Evolutionary conservation across 2,113 vertebrate species (phyloP).

Genomic region (Puffinus mauretanicus): DNA sequence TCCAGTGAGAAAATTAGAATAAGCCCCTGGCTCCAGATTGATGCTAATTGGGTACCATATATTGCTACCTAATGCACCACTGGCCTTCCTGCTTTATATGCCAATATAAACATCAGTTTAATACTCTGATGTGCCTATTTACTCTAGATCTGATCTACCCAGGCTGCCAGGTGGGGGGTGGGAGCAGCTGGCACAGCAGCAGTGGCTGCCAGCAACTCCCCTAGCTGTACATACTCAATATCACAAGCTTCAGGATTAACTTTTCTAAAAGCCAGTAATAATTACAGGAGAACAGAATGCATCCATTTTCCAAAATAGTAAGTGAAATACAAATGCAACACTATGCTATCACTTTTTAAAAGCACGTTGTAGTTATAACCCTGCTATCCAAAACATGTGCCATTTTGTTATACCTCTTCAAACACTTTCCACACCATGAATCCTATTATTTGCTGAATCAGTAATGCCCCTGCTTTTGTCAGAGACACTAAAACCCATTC

Average conservation of each 20-base stretch:
- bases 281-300: neutral
- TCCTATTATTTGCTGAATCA: neutral
- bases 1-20: neutral
- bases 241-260: neutral
- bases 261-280: neutral
- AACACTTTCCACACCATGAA: neutral
- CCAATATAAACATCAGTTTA: neutral
- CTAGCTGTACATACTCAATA: neutral
- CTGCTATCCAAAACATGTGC: rapidly evolving
- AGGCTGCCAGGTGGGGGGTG: neutral
- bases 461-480: rapidly evolving
- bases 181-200: neutral
- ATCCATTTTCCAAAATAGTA: neutral
- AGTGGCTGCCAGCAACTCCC: neutral
- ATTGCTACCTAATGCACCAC: neutral
- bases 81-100: neutral
- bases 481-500: neutral
- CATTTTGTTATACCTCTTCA: neutral
- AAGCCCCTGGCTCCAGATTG: neutral
- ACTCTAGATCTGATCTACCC: neutral
- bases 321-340: neutral
- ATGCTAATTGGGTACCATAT: neutral
- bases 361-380: neutral
- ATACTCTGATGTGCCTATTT: neutral
- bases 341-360: neutral